Evolutionary conservation across 1,140 invertebrate genomes (phyloP).

Genomic region (Zophobas atratus): DNA sequence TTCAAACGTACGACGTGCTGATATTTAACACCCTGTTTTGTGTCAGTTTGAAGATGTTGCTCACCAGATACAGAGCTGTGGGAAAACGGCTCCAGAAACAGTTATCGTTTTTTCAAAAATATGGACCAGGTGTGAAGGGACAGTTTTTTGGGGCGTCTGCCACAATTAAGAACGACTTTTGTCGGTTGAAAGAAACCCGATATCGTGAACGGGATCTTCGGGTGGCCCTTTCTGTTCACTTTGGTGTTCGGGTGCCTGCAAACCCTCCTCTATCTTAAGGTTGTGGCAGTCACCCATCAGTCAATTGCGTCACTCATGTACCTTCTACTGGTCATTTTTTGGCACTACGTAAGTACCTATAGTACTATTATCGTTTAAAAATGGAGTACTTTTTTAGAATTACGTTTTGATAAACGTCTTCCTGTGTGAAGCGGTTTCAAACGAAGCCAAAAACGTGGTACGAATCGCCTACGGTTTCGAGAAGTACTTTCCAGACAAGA

Average conservation of each 20-base stretch:
- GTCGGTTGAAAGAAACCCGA: neutral
- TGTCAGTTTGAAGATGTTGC: neutral
- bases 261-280: neutral
- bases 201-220: neutral
- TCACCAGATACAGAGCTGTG: too few relatives aligned
- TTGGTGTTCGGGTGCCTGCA: slow-evolving; percentile 2
- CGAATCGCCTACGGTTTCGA: neutral
- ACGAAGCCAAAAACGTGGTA: neutral
- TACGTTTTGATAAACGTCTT: neutral
- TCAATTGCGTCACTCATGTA: neutral
- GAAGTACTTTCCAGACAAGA: neutral
- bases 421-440: neutral
- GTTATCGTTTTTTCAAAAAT: too few relatives aligned
- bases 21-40: neutral
- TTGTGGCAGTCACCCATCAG: neutral
- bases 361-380: neutral
- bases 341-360: slow-evolving; percentile 13
- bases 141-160: neutral
- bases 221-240: neutral
- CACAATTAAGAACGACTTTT: neutral
- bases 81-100: too few relatives aligned
- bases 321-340: neutral
- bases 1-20: slow-evolving; percentile 6
- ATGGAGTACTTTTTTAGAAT: neutral
- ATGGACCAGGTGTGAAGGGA: too few relatives aligned